Conservation (phyloP, 2,797 vertebrate genomes). For the Sitta carolinensis region DNA sequence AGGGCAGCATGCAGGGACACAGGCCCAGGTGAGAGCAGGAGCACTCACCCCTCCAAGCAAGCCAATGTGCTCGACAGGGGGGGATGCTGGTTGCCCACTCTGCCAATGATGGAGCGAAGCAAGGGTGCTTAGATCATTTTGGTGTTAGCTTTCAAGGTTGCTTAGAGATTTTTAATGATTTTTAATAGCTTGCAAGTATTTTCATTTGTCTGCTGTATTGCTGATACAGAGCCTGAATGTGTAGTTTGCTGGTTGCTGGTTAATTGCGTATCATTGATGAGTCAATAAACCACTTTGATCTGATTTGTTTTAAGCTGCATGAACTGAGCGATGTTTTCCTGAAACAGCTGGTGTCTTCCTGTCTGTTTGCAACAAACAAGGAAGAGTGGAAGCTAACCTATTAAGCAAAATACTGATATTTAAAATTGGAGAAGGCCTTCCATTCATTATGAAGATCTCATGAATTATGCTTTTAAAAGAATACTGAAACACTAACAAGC, state of each 20-base stretch:
- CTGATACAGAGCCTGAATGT: not conserved
- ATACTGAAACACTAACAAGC: not conserved
- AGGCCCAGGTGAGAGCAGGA: not conserved
- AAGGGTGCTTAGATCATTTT: not conserved
- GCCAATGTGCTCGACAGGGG: too few relatives aligned
- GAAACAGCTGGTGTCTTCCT: not conserved
- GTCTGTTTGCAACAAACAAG: not conserved
- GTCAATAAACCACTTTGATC: conserved; percentile 4
- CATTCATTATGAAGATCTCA: not conserved
- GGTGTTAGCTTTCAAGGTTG: not conserved
- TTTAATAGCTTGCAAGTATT: not conserved
- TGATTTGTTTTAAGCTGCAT: not conserved
- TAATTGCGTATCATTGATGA: conserved; percentile 18
- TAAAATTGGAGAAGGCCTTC: not conserved
- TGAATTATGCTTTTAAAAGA: not conserved
- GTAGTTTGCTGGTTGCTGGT: not conserved
- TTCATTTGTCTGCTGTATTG: not conserved
- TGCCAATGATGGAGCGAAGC: fast-evolving
- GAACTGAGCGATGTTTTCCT: not conserved
- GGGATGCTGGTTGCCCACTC: not conserved
- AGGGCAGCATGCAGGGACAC: not conserved
- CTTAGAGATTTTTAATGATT: not conserved
- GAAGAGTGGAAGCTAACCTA: not conserved
- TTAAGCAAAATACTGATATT: not conserved
- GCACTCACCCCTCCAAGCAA: not conserved